Conservation (phyloP, 1,140 invertebrate genomes). For the Bombus pascuorum region DNA sequence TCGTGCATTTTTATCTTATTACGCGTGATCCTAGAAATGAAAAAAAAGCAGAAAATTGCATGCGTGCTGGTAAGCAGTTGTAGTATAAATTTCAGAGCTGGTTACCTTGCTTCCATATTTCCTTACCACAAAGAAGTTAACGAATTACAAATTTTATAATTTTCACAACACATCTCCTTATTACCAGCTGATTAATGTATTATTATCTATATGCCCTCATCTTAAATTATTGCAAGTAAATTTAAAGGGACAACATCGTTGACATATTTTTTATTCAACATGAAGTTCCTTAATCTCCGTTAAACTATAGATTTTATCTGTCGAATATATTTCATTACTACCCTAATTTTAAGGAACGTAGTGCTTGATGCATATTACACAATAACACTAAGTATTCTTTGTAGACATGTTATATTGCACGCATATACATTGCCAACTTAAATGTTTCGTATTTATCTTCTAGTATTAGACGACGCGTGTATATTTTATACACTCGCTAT, state of each 20-base stretch:
- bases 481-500: too few relatives aligned
- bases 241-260: conserved; percentile 5
- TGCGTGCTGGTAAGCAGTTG: background rate
- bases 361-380: too few relatives aligned
- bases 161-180: background rate
- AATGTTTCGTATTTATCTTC: too few relatives aligned
- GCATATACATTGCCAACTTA: conserved; percentile 6
- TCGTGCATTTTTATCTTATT: background rate
- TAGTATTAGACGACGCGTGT: too few relatives aligned
- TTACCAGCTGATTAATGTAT: background rate
- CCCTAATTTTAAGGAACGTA: background rate
- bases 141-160: background rate
- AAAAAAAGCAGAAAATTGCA: background rate
- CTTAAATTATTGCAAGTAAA: background rate
- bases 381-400: background rate
- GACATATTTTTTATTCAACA: background rate
- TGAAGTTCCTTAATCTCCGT: too few relatives aligned
- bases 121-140: background rate
- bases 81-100: conserved; percentile 1
- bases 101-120: too few relatives aligned
- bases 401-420: background rate
- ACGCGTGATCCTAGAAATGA: background rate
- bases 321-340: background rate
- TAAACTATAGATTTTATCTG: background rate
- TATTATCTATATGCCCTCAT: background rate